Evolutionary conservation across 2,888 invertebrate genomes (phyloP), one percentile per base, ranked within the genome.

Genomic region (Habrosyne pyritoides): DNA sequence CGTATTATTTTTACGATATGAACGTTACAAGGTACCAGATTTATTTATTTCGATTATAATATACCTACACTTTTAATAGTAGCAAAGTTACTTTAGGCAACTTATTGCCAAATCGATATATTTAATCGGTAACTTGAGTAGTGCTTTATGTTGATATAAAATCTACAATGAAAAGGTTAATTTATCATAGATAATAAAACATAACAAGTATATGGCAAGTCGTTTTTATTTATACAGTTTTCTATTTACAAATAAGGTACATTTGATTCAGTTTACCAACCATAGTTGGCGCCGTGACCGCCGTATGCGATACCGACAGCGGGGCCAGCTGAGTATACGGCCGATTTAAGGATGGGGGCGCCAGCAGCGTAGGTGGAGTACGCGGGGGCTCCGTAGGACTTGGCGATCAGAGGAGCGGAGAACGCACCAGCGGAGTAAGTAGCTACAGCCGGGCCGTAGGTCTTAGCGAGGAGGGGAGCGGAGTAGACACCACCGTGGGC

Each of bases 271-370:
- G 83, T 84, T 94, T 93, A 95, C 93, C 94, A 95, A 69, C 91
- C 94, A 80, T 95, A 95, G 76, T 94, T 93, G 64, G 94, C 93
- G 66, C 95, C 95, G 64, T 94, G 93, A 61, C 94, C 95, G 73
- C 93, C 92, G 91, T 95, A 95, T 63, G 93, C 86, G 73, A 94
- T 90, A 59, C 95, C 93, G 21, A 94, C 94, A 64, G 93, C 93
- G 65, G 94, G 93, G 50, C 94, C 94, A 60, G 95, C 94, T 50
- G 93, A 92, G 88, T 94, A 94, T 57, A 94, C 81, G 59, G 90
- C 87, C 53, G 91, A 82, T 63, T 86, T 85, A 60, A 87, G 75
- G 61, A 84, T 87, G 63, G 88, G 86, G 47, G 85, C 80, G 52
- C 82, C 79, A 18, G 82, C 78, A 56, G 84, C 80, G 73, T 84